Evolutionary conservation across 2,113 vertebrate genomes (phyloP), one percentile per base, ranked within the genome.

Genomic region (Geococcyx californianus): DNA sequence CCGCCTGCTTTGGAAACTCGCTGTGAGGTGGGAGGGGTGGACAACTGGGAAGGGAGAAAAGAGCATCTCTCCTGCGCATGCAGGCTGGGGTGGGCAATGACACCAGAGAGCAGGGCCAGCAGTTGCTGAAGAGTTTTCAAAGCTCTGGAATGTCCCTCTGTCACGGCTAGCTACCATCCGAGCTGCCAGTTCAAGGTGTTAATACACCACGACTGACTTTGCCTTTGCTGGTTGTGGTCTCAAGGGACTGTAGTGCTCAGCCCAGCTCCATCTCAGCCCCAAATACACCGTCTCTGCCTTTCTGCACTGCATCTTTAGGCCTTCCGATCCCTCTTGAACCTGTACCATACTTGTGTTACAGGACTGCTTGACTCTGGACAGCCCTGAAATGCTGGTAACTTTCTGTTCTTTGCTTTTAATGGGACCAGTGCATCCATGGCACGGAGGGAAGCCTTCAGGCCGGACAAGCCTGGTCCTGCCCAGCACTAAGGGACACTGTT

Each of bases 391-490:
- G 4, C 5, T n/a, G 4, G 19, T 25, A 72, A 33, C 72, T 77
- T 89, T 40, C 9, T 83, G 67, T 59, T 67, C 33, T 82, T 67
- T 82, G 29, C 34, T 75, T 20, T 11, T 24, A 23, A 2, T 1
- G 40, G 26, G 56, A 62, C 10, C 5, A 3, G 28, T 2, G 10
- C 44, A 24, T 77, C 47, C 42, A 49, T 1, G 3, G 33, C 74
- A 78, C 29, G 49, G 66, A 70, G 16, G 7, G 7, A 81, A 67
- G n/a, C 38, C 36, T 90, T 66, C 36, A 36, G 13, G 20, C 21
- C 1, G 25, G 40, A 62, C 90, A 94, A 88, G 92, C 52, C 92
- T 74, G 47, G 64, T 95, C 96, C 73, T 96, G 94, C 68, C 93
- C 67, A 24, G 45, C n/a, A 9, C 36, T 73, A 49, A 56, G 19